Evolutionary conservation across 2,888 invertebrate genomes (phyloP).

Genomic region (Drosophila leonis): DNA sequence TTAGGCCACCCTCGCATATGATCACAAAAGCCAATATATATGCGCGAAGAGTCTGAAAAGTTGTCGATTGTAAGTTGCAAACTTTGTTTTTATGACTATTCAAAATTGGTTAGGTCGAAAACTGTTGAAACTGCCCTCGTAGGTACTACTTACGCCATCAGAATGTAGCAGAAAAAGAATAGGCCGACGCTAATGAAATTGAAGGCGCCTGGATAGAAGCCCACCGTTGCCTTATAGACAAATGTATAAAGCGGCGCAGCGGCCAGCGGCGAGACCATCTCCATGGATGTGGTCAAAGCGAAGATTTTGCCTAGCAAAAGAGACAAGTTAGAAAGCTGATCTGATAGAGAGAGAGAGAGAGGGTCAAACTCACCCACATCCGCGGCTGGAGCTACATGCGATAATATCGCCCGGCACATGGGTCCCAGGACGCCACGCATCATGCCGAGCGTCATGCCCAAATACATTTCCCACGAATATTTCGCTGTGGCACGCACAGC

Average conservation of each 20-base stretch:
- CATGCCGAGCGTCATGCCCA: slow-evolving; percentile 80
- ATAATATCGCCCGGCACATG: slow-evolving; percentile 85
- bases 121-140: not conserved
- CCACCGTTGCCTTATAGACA: slow-evolving; percentile 87
- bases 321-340: not conserved
- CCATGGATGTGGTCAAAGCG: slow-evolving; percentile 89
- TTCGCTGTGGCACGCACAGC: slow-evolving; percentile 83
- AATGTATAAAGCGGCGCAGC: slow-evolving; percentile 89
- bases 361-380: slow-evolving; percentile 84
- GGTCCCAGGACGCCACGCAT: slow-evolving; percentile 83
- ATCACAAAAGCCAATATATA: not conserved
- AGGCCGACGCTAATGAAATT: slow-evolving; percentile 87
- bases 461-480: slow-evolving; percentile 82
- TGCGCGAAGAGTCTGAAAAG: not conserved
- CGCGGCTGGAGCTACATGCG: slow-evolving; percentile 81
- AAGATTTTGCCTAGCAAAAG: slow-evolving; percentile 88
- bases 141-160: slow-evolving; percentile 86
- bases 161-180: slow-evolving; percentile 85
- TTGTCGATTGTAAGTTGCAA: not conserved
- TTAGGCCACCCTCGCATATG: not conserved
- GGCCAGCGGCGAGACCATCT: slow-evolving; percentile 88
- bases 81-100: not conserved
- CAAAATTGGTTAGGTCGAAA: not conserved
- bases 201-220: slow-evolving; percentile 87
- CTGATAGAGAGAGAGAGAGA: not conserved